Percentiles rank a stretch among this genome's conserved stretches.
Evolutionary conservation across 2,113 vertebrate species (phyloP).

Genomic region (Sylvilagus bachmani): DNA sequence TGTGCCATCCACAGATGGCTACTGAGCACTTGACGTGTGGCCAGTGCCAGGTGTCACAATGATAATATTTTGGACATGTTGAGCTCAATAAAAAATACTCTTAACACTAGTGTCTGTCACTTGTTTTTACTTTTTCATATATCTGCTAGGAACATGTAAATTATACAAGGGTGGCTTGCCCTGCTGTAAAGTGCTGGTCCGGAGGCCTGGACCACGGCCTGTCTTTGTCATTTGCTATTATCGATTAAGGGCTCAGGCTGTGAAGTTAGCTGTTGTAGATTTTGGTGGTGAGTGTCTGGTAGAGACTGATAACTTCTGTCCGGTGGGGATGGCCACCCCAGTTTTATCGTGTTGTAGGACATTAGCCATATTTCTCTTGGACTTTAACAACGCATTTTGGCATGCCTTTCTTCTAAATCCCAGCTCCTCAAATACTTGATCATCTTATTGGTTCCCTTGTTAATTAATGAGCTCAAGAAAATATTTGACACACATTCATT

Average conservation of each 20-base stretch:
- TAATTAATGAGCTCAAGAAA: neutral
- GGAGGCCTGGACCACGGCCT: neutral
- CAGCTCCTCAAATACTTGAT: neutral
- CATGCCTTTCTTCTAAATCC: neutral
- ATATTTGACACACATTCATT: constrained; percentile 13
- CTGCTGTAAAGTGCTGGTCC: neutral
- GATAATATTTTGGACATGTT: constrained; percentile 51
- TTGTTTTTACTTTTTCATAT: constrained; percentile 12
- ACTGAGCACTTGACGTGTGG: neutral
- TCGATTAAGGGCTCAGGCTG: neutral
- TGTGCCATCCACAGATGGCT: neutral
- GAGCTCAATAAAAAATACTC: constrained; percentile 49
- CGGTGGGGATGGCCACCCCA: neutral
- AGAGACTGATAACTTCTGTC: constrained; percentile 9
- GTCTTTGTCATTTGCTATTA: neutral
- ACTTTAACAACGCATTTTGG: neutral
- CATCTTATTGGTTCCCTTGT: neutral
- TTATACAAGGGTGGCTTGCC: neutral
- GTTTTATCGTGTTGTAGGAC: neutral
- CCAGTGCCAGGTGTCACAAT: neutral
- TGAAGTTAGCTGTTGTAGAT: neutral
- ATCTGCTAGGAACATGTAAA: neutral
- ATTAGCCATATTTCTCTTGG: constrained; percentile 1
- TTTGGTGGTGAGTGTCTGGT: neutral
- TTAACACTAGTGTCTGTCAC: constrained; percentile 37